Evolutionary conservation across 2,113 vertebrate genomes (phyloP), one percentile per base, ranked within the genome.

Genomic region (Tricholaema leucomelas): DNA sequence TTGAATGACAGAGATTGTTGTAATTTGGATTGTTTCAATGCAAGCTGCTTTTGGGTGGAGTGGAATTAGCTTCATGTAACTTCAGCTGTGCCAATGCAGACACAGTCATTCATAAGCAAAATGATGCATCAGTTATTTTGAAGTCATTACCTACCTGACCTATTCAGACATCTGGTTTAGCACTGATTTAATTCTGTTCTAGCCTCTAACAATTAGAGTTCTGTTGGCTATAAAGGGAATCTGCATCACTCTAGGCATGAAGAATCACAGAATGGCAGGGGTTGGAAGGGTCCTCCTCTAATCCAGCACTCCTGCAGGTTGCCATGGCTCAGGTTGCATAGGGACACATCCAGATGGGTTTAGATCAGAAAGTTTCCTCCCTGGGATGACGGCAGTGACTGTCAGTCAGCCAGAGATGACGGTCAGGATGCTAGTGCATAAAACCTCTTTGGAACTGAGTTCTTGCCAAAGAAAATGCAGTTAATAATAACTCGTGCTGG

Each of bases 401-500:
- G 12, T 69, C 55, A 13, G 31, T 46, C 46, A 75, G 20, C 12
- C 44, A 15, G 2, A 12, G 4, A 17, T 8, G 16, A n/a, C 2
- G 13, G 13, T 10, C 0, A 0, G 30, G 30, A 38, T 9, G 23
- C 3, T 74, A 27, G 21, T n/a, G 12, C 2, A 6, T 2, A 21
- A 50, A 84, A 65, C 1, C 11, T 13, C 15, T 19, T 58, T 23
- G 33, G 8, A 71, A 31, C 18, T 5, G 15, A 55, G n/a, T 3
- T 7, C 6, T 76, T 58, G 7, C 38, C 46, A 60, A 87, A 55
- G 16, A 8, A 40, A 52, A 74, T 1, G 6, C 24, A 73, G 23
- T 19, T 28, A 40, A 18, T 25, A 15, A 63, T 20, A 24, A 15
- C 25, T n/a, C 33, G 1, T 30, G 5, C 30, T 40, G 59, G 30